Conservation (phyloP, 92 coral and sea anemone species). For the Palythoa caribaeorum region DNA sequence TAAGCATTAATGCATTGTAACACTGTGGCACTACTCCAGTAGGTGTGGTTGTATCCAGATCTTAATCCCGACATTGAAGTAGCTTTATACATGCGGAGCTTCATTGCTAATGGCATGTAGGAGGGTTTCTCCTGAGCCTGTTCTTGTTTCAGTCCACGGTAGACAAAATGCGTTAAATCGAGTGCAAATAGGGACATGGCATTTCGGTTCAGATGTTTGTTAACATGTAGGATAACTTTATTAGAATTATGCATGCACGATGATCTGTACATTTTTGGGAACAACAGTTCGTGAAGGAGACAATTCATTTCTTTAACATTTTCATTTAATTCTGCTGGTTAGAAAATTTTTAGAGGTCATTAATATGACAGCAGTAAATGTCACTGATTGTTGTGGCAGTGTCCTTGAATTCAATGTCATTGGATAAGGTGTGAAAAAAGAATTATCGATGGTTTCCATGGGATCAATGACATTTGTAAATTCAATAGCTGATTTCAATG, state of each 20-base stretch:
- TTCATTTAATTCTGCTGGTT: neutral
- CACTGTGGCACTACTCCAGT: neutral
- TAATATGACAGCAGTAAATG: neutral
- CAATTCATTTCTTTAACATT: neutral
- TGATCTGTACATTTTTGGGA: neutral
- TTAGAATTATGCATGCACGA: neutral
- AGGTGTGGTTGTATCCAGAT: neutral
- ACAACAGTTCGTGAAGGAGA: neutral
- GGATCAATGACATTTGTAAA: constrained; percentile 12
- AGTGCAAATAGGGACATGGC: constrained; percentile 42
- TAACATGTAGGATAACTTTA: constrained; percentile 28
- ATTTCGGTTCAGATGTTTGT: constrained; percentile 37
- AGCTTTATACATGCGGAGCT: constrained; percentile 3
- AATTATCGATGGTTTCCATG: constrained; percentile 11
- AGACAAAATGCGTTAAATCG: constrained; percentile 23
- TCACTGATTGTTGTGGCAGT: neutral
- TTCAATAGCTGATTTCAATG: constrained; percentile 7
- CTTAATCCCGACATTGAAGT: neutral
- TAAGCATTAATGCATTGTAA: neutral
- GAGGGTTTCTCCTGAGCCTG: constrained; percentile 7
- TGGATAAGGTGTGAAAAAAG: neutral
- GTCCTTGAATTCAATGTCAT: neutral
- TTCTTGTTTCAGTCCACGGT: constrained; percentile 7
- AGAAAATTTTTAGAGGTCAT: constrained; percentile 20
- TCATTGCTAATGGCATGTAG: neutral